Evolutionary conservation across 2,797 vertebrate species (phyloP).

Genomic region (Mus minutoides): DNA sequence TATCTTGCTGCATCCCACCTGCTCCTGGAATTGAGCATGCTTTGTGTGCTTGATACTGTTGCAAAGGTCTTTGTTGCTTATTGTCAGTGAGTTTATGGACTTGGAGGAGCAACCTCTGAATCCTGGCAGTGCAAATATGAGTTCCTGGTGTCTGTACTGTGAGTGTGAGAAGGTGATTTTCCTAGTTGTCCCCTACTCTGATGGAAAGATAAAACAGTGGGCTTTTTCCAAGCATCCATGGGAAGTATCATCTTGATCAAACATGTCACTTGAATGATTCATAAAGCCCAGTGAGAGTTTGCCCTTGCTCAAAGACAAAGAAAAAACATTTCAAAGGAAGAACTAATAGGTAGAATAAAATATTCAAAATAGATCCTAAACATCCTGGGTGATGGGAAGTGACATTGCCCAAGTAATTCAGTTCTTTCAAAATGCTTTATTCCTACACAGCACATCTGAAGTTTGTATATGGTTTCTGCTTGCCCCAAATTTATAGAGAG

Average conservation of each 20-base stretch:
- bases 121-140: background rate
- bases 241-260: slow-evolving; percentile 66
- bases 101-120: slow-evolving; percentile 10
- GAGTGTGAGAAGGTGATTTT: slow-evolving; percentile 61
- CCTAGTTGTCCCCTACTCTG: slow-evolving; percentile 61
- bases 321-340: background rate
- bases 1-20: background rate
- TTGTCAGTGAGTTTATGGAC: slow-evolving; percentile 51
- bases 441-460: slow-evolving; percentile 5
- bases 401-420: background rate
- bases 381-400: background rate
- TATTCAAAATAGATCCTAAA: slow-evolving; percentile 47
- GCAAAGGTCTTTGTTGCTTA: background rate
- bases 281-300: slow-evolving; percentile 62
- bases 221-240: slow-evolving; percentile 64
- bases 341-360: background rate
- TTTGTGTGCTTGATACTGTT: background rate
- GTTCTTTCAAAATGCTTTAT: background rate
- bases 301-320: slow-evolving; percentile 71
- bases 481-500: background rate
- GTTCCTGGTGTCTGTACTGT: slow-evolving; percentile 10
- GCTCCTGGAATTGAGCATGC: background rate
- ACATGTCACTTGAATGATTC: slow-evolving; percentile 73
- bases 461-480: slow-evolving; percentile 10
- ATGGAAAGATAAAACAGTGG: slow-evolving; percentile 60